Conservation (phyloP, 1,140 invertebrate genomes). For the Amphibalanus amphitrite region DNA sequence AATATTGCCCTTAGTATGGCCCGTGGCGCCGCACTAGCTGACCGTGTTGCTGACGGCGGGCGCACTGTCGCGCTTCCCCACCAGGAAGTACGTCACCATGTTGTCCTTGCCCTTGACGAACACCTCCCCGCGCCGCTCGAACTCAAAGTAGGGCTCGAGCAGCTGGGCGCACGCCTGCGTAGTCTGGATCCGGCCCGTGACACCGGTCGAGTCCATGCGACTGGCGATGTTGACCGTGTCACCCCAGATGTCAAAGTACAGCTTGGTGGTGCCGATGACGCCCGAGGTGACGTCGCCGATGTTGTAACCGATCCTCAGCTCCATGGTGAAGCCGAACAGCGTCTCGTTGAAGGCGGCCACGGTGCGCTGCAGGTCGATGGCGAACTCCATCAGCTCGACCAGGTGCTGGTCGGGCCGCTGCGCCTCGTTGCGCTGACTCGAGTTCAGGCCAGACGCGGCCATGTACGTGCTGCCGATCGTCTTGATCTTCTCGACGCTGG, state of each 20-base stretch:
- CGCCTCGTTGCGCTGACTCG: constrained; percentile 35
- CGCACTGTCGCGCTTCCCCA: not conserved
- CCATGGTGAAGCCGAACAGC: constrained; percentile 70
- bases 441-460: constrained; percentile 87
- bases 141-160: constrained; percentile 25
- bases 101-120: constrained; percentile 31
- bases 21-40: not conserved
- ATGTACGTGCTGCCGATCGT: constrained; percentile 95
- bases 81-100: constrained; percentile 29
- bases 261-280: constrained; percentile 86
- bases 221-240: constrained; percentile 95
- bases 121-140: constrained; percentile 23
- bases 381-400: constrained; percentile 72
- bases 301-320: constrained; percentile 45
- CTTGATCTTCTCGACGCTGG: constrained; percentile 91
- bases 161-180: constrained; percentile 49
- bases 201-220: constrained; percentile 83
- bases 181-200: constrained; percentile 70
- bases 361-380: constrained; percentile 64
- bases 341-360: constrained; percentile 76
- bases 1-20: not conserved
- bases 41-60: not conserved
- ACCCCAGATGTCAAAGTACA: constrained; percentile 98
- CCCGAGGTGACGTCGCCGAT: constrained; percentile 81
- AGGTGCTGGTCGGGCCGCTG: constrained; percentile 55